Conservation (phyloP, 2,888 invertebrate species). For the Tetranychus truncatus region DNA sequence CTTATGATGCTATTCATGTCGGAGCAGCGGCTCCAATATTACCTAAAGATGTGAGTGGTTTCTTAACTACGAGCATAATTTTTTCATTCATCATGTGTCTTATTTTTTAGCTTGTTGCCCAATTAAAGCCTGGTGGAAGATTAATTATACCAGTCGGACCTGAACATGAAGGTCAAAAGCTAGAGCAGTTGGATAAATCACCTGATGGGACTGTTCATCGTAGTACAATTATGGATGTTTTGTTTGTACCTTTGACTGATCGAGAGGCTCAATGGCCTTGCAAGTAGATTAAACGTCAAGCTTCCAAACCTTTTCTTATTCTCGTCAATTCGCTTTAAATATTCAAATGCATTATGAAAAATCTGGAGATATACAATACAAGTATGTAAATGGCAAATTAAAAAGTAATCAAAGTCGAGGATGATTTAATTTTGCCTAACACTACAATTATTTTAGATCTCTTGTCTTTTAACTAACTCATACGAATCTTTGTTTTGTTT, state of each 20-base stretch:
- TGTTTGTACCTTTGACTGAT: constrained; percentile 89
- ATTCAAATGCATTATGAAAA: too few relatives aligned
- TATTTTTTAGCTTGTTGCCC: constrained; percentile 50
- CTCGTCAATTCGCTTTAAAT: too few relatives aligned
- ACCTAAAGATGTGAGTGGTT: constrained; percentile 46
- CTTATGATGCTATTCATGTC: constrained; percentile 79
- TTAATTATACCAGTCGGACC: constrained; percentile 78
- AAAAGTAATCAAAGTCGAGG: too few relatives aligned
- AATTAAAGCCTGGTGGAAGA: constrained; percentile 76
- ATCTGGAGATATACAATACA: too few relatives aligned
- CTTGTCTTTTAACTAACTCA: too few relatives aligned
- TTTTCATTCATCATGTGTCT: not conserved
- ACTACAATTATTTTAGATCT: too few relatives aligned
- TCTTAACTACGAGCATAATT: not conserved
- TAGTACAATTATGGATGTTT: constrained; percentile 74
- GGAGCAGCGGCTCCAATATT: constrained; percentile 66
- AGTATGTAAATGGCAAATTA: too few relatives aligned
- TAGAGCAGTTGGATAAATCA: constrained; percentile 76
- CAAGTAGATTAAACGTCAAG: not conserved
- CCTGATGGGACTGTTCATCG: constrained; percentile 54
- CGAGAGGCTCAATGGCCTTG: constrained; percentile 48
- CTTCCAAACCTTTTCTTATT: too few relatives aligned
- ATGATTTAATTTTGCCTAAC: too few relatives aligned
- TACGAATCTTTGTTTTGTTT: too few relatives aligned
- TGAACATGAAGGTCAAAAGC: constrained; percentile 61